phyloP scores from a whole-genome alignment of 2,797 vertebrate genomes.

The Anniella stebbinsi region DNA sequence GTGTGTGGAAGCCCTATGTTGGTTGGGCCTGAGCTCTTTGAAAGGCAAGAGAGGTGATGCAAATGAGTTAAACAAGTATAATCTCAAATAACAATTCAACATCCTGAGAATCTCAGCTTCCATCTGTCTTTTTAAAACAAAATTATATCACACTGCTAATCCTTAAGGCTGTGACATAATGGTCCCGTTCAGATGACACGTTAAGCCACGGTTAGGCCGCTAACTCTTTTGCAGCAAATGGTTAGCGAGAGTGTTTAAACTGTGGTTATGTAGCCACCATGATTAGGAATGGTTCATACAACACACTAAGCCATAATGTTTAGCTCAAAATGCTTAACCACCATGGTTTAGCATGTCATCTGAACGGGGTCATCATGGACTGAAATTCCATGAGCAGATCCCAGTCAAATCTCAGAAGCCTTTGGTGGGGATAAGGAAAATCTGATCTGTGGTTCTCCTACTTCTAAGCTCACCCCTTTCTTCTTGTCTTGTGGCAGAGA shows the following conservation, averaged over 20 bases:
- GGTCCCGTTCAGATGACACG: too few species aligned
- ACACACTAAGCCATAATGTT: too few species aligned
- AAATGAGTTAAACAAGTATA: background rate
- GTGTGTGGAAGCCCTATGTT: background rate
- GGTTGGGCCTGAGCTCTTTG: background rate
- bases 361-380: too few species aligned
- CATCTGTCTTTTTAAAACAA: background rate
- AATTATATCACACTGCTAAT: background rate
- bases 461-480: background rate
- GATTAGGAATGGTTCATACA: too few species aligned
- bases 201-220: too few species aligned
- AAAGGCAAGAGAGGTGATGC: background rate
- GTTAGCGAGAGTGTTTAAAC: too few species aligned
- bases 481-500: background rate
- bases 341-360: too few species aligned
- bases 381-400: background rate
- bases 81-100: background rate
- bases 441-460: background rate
- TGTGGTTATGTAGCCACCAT: too few species aligned
- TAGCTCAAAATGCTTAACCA: too few species aligned
- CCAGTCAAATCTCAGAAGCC: background rate
- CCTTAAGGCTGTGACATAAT: background rate
- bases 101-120: background rate
- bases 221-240: too few species aligned
- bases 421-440: background rate